Conservation (phyloP, 2,113 vertebrate species). For the Nothobranchius furzeri region DNA sequence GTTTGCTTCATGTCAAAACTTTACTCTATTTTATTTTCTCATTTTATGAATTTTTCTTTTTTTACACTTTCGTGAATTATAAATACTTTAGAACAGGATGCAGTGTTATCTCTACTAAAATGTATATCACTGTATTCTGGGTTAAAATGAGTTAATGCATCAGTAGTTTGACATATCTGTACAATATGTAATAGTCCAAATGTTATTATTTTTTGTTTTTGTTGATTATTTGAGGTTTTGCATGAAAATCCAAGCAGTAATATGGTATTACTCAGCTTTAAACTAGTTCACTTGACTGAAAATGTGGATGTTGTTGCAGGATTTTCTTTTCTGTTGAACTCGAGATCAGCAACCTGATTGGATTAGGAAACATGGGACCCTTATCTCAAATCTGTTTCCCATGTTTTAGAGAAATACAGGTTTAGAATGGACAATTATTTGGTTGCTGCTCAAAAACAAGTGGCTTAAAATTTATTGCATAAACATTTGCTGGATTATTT, state of each 20-base stretch:
- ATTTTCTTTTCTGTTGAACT: too few species aligned
- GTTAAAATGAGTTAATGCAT: too few species aligned
- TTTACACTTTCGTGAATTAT: background rate
- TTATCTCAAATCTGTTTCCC: too few species aligned
- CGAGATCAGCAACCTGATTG: too few species aligned
- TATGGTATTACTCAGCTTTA: background rate
- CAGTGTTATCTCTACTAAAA: background rate
- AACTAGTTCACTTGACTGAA: background rate
- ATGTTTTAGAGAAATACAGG: background rate
- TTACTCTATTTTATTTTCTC: background rate
- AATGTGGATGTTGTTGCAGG: too few species aligned
- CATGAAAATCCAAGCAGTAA: too few species aligned
- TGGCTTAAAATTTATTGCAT: conserved; percentile 31
- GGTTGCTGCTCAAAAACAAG: conserved; percentile 9
- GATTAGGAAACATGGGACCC: too few species aligned
- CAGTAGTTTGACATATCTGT: too few species aligned
- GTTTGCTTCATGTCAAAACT: background rate
- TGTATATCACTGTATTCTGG: too few species aligned
- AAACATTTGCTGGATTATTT: conserved; percentile 16
- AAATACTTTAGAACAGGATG: background rate
- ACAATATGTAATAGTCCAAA: too few species aligned
- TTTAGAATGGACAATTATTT: background rate
- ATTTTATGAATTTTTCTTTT: background rate
- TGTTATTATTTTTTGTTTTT: too few species aligned
- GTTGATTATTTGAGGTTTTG: too few species aligned